A percentile compares a stretch with the other conserved stretches of the same genome.
phyloP scores from a whole-genome alignment of 2,888 invertebrate genomes.

The Embidobia sp. region DNA sequence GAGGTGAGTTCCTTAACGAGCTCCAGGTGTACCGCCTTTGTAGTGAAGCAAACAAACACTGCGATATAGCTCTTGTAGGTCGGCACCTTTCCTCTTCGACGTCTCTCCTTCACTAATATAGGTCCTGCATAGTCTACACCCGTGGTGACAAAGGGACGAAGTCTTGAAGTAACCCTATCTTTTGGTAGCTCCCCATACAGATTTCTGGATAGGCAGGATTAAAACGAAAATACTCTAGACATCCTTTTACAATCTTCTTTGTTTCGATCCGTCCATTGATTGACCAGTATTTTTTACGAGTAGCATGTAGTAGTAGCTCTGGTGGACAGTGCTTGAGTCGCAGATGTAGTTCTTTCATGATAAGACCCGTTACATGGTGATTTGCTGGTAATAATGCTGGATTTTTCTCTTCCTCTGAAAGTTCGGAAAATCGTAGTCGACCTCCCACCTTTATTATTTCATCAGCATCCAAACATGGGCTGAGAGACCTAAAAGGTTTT shows the following conservation, averaged over 20 bases:
- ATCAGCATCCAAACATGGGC: not conserved
- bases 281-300: slow-evolving; percentile 16
- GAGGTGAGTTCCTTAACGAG: not conserved
- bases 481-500: not conserved
- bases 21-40: slow-evolving; percentile 1
- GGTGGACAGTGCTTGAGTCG: slow-evolving; percentile 17
- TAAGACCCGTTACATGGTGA: slow-evolving; percentile 3
- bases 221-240: slow-evolving; percentile 4
- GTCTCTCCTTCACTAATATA: not conserved
- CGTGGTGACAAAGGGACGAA: slow-evolving; percentile 18
- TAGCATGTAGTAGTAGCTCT: slow-evolving; percentile 7
- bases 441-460: not conserved
- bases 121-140: not conserved
- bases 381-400: not conserved
- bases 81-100: not conserved
- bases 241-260: slow-evolving; percentile 8
- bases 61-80: not conserved
- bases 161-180: slow-evolving; percentile 2
- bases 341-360: slow-evolving; percentile 1
- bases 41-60: not conserved
- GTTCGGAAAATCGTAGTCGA: not conserved
- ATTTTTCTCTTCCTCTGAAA: not conserved
- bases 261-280: slow-evolving; percentile 19
- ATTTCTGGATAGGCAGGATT: not conserved
- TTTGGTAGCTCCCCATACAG: not conserved